phyloP scores from a whole-genome alignment of 2,888 invertebrate genomes.

The Ryuthela nishihirai region DNA sequence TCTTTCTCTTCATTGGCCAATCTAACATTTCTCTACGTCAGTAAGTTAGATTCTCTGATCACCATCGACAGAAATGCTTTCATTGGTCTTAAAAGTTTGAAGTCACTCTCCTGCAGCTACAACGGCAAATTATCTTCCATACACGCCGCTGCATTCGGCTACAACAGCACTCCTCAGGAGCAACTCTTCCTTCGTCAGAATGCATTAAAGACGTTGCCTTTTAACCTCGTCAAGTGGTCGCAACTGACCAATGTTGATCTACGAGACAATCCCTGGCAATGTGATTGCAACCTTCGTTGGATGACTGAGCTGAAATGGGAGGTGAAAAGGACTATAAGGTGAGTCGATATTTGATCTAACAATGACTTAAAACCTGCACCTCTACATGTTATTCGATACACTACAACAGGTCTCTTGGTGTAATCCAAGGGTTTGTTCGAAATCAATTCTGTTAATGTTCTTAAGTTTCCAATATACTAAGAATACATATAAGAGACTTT shows the following conservation, averaged over 20 bases:
- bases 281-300: conserved; percentile 29
- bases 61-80: conserved; percentile 19
- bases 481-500: no score
- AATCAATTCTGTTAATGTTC: no score
- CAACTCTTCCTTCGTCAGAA: not conserved
- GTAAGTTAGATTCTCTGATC: not conserved
- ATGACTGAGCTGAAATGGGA: conserved; percentile 15
- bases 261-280: conserved; percentile 28
- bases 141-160: conserved; percentile 18
- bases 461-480: no score
- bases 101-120: conserved; percentile 21
- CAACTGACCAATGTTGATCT: conserved; percentile 22
- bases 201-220: conserved; percentile 11
- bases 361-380: no score
- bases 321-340: conserved; percentile 16
- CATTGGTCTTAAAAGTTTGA: conserved; percentile 5
- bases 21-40: conserved; percentile 11
- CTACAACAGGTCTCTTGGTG: no score
- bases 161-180: conserved; percentile 4
- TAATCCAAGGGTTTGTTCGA: no score
- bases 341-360: not conserved
- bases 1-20: not conserved
- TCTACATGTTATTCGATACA: no score
- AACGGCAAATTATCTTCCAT: conserved; percentile 17
- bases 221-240: conserved; percentile 17